Conservation (phyloP, 1,140 invertebrate genomes). For the Adoxophyes honmai region DNA sequence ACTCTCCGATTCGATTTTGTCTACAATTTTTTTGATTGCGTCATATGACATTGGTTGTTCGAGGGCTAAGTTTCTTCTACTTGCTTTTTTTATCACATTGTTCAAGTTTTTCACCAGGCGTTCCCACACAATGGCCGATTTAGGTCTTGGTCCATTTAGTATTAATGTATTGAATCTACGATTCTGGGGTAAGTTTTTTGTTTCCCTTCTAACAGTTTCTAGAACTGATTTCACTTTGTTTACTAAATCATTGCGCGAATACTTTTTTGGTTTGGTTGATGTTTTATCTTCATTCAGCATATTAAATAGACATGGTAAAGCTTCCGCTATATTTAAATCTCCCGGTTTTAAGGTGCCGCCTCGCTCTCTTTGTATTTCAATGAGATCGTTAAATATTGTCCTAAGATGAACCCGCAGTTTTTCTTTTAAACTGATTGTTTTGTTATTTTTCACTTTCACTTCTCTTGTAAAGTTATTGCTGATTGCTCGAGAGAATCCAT, state of each 20-base stretch:
- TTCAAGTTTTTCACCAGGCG: constrained; percentile 48
- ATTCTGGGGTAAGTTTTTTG: constrained; percentile 21
- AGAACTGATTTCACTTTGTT: constrained; percentile 47
- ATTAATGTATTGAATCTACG: constrained; percentile 34
- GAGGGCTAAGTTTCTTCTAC: constrained; percentile 29
- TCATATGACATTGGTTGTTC: constrained; percentile 35
- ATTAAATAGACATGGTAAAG: constrained; percentile 57
- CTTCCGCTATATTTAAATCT: constrained; percentile 43
- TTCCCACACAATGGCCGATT: constrained; percentile 54
- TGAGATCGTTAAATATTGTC: constrained; percentile 50
- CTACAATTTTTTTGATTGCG: constrained; percentile 44
- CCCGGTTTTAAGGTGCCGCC: constrained; percentile 28
- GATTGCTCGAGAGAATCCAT: too few species aligned
- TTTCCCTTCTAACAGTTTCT: constrained; percentile 42
- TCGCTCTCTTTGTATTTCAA: constrained; percentile 46
- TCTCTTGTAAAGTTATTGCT: constrained; percentile 15
- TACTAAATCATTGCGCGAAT: constrained; percentile 16
- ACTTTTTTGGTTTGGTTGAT: constrained; percentile 16
- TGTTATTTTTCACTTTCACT: background rate
- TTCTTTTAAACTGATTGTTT: constrained; percentile 37
- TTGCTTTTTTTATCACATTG: constrained; percentile 23
- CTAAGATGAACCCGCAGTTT: constrained; percentile 56
- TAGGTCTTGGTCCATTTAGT: constrained; percentile 29
- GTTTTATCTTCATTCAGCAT: constrained; percentile 38
- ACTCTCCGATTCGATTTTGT: constrained; percentile 34